phyloP scores from a whole-genome alignment of 2,797 vertebrate species.

The Scomberomorus guttatus region DNA sequence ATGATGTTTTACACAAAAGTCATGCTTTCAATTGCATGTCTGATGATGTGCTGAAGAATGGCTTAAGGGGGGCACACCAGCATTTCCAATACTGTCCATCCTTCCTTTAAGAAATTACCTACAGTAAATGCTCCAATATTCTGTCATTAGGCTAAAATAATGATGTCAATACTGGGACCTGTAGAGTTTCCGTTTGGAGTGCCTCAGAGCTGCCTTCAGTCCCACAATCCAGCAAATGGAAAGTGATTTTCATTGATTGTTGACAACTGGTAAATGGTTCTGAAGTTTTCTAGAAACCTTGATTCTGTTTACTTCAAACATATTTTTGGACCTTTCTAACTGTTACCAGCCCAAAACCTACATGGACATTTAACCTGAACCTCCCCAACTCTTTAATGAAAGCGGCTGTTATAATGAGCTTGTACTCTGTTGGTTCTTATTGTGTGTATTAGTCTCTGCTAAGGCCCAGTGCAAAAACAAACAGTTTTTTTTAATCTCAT shows the following conservation, averaged over 20 bases:
- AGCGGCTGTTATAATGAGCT: constrained; percentile 28
- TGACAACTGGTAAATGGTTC: neutral
- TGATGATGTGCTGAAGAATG: neutral
- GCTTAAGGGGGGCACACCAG: neutral
- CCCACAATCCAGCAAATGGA: neutral
- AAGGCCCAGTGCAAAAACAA: constrained; percentile 6
- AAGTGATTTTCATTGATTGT: constrained; percentile 15
- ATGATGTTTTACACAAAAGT: constrained; percentile 18
- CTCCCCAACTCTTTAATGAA: constrained; percentile 21
- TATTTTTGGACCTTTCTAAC: neutral
- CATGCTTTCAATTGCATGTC: constrained; percentile 2
- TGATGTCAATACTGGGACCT: neutral
- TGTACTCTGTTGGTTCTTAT: constrained; percentile 24
- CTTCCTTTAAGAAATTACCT: neutral
- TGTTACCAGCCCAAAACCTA: neutral
- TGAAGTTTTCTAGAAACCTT: neutral
- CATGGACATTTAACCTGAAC: constrained; percentile 4
- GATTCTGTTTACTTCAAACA: neutral
- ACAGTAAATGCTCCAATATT: neutral
- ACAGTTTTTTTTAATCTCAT: constrained; percentile 2
- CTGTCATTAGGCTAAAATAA: neutral
- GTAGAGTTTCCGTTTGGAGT: neutral
- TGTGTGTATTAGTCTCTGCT: constrained; percentile 19
- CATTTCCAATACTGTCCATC: neutral
- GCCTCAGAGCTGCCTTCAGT: neutral